Evolutionary conservation across 2,113 vertebrate species (phyloP).

Genomic region (Thryonomys swinderianus): DNA sequence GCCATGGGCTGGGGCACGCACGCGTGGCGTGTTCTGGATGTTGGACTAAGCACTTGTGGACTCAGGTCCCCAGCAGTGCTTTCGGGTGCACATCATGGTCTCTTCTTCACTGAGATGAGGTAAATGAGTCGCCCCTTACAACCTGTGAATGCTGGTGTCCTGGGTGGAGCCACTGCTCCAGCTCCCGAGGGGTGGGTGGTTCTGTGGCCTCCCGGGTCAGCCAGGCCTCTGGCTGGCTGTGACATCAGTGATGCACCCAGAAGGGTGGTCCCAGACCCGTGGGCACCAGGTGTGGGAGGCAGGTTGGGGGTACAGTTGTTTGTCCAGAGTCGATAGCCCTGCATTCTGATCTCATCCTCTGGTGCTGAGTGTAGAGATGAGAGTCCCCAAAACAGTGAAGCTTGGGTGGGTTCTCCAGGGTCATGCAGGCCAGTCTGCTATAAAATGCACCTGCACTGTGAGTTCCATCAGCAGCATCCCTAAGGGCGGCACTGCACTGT

Average conservation of each 20-base stretch:
- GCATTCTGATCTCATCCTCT: accelerated
- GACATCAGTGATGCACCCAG: neutral
- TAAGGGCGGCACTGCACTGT: neutral
- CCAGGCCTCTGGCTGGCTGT: neutral
- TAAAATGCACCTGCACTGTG: neutral
- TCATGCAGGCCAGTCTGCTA: neutral
- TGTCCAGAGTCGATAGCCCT: too few relatives aligned
- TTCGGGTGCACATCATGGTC: neutral
- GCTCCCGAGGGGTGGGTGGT: neutral
- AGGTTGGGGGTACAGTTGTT: neutral
- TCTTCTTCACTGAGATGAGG: neutral
- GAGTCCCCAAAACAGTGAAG: neutral
- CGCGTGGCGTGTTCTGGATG: accelerated
- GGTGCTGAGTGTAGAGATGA: neutral
- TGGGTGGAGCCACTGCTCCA: neutral
- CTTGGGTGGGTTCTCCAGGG: neutral
- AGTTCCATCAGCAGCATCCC: neutral
- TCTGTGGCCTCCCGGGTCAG: neutral
- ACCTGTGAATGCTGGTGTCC: neutral
- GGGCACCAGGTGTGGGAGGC: neutral
- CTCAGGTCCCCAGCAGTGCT: neutral
- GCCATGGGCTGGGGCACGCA: too few relatives aligned
- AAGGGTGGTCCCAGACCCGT: neutral
- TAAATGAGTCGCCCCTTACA: neutral
- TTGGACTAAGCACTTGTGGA: neutral